A percentile compares a stretch with the other conserved stretches of the same genome.
phyloP scores from a whole-genome alignment of 2,888 invertebrate species.

The Melipona beecheii region DNA sequence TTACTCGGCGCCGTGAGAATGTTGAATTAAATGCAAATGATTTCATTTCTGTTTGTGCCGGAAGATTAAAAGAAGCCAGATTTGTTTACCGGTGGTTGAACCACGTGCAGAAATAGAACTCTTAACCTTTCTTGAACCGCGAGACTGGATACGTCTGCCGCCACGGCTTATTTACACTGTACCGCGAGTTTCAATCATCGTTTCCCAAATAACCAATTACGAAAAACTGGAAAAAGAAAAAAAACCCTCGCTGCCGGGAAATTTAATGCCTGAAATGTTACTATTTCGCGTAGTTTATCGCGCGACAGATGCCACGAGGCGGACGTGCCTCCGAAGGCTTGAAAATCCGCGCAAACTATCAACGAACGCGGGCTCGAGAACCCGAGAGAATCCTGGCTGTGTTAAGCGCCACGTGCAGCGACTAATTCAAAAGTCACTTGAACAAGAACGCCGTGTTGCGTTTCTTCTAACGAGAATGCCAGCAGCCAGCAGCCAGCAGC shows the following conservation, averaged over 20 bases:
- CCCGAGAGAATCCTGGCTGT: conserved; percentile 14
- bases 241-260: not conserved
- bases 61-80: not conserved
- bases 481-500: conserved; percentile 26
- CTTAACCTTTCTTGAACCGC: not conserved
- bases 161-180: not conserved
- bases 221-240: not conserved
- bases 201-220: not conserved
- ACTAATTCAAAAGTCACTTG: not conserved
- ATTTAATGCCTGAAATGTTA: not conserved
- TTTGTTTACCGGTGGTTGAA: not conserved
- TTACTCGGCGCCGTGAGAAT: not conserved
- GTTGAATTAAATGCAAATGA: not conserved
- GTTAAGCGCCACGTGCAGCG: conserved; percentile 15
- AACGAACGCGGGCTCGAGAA: conserved; percentile 4
- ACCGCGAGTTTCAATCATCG: not conserved
- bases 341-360: conserved; percentile 20
- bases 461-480: conserved; percentile 25
- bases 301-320: not conserved
- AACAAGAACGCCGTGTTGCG: conserved; percentile 1
- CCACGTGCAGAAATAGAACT: not conserved
- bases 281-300: not conserved
- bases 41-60: not conserved
- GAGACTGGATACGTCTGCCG: not conserved
- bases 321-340: conserved; percentile 17